Base-by-base conservation (phyloP, 2,888 invertebrate species). In the Parthenolecanium corni region DNA sequence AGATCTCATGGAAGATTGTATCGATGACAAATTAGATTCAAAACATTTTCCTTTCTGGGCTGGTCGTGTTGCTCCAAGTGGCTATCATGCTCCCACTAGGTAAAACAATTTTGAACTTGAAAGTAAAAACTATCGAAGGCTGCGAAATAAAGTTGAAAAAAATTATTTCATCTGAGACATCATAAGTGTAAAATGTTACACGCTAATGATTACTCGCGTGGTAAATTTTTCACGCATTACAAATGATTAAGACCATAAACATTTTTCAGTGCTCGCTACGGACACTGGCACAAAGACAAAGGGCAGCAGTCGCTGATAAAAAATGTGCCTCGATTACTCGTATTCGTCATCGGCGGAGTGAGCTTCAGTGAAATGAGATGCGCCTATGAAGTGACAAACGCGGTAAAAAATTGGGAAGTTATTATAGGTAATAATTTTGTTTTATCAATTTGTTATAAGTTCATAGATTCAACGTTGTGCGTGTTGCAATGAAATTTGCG, bases 241-340 rank as follows among this genome's bases (percentile, higher is more conserved):
- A n/a, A n/a, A n/a, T n/a, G n/a, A n/a, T n/a, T n/a, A n/a, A n/a
- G n/a, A n/a, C n/a, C n/a, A n/a, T n/a, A 44, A 46, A 47, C 12
- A 24, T 47, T 75, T 75, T 76, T 1, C 72, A 96, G 95, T 75
- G 94, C 90, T 23, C 85, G 98, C 47, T 98, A 98, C 72, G 97
- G 97, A 14, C 95, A 97, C 71, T 98, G 98, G 97, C 97, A 98
- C 76, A 95, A 96, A 76, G 96, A 97, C 70, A 93, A 95, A 72
- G 90, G 91, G n/a, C 75, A 74, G 66, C 90, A 90, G 72, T 85
- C 89, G 69, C 89, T 92, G 25, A 84, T 92, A 65, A 92, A 94
- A 75, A 94, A 94, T 73, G 93, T 97, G 21, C 97, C 98, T 31
- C 85, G 98, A 38, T 77, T 98, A 25, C 86, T 99, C 68, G 88